Evolutionary conservation across 1,140 invertebrate species (phyloP).

Genomic region (Aphaenogaster floridana): DNA sequence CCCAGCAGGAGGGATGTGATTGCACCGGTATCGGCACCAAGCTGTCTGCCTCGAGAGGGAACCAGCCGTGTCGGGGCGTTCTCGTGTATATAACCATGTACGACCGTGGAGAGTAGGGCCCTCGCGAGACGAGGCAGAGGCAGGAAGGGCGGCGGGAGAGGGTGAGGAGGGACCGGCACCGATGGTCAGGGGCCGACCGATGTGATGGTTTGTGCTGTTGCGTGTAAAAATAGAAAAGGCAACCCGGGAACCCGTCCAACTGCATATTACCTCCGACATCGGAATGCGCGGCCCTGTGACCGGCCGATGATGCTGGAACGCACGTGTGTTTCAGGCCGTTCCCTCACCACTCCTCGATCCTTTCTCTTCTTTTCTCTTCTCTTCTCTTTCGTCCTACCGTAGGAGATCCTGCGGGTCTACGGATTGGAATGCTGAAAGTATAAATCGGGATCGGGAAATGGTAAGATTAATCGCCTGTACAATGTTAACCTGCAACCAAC

Average conservation of each 20-base stretch:
- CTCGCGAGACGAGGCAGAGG: conserved; percentile 11
- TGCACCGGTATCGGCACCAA: conserved; percentile 83
- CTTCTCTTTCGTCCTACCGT: conserved; percentile 21
- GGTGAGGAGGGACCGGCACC: conserved; percentile 16
- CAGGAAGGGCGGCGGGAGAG: background rate
- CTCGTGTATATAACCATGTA: conserved; percentile 65
- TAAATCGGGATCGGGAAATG: conserved; percentile 39
- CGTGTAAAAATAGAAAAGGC: conserved; percentile 83
- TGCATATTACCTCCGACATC: conserved; percentile 83
- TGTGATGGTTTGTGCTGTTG: conserved; percentile 63
- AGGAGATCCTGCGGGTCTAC: background rate
- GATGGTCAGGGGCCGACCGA: conserved; percentile 34
- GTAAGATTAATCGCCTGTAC: conserved; percentile 20
- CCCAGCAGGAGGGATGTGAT: conserved; percentile 80
- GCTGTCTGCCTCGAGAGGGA: conserved; percentile 82
- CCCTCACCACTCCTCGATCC: background rate
- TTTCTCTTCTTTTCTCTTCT: background rate
- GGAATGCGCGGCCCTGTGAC: conserved; percentile 79
- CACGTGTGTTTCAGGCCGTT: conserved; percentile 72
- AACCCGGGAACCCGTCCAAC: conserved; percentile 82
- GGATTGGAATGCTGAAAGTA: conserved; percentile 34
- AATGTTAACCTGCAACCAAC: background rate
- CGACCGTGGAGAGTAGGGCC: conserved; percentile 48
- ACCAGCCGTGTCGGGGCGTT: conserved; percentile 67
- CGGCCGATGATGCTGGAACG: conserved; percentile 64